Evolutionary conservation across 2,888 invertebrate species (phyloP).

Genomic region (Tholera decimalis): DNA sequence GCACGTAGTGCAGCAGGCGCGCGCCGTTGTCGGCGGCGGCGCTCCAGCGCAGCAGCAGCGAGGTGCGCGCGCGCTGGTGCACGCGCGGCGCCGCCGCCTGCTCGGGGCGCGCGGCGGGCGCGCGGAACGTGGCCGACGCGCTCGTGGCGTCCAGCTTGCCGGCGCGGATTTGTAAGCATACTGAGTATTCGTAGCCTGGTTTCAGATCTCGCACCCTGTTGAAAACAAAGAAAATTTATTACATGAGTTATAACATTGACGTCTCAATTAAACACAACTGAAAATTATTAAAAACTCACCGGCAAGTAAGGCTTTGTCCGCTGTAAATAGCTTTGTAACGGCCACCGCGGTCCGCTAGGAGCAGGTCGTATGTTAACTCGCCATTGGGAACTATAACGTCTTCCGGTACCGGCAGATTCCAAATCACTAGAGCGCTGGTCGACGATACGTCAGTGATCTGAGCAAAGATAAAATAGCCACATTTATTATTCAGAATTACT

Average conservation of each 20-base stretch:
- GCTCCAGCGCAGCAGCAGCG: conserved; percentile 94
- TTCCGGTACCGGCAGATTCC: conserved; percentile 93
- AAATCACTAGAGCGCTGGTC: conserved; percentile 96
- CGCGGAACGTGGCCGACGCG: conserved; percentile 95
- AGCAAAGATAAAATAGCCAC: not conserved
- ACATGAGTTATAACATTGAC: not conserved
- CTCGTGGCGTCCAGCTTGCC: conserved; percentile 95
- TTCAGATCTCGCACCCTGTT: conserved; percentile 94
- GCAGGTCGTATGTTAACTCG: conserved; percentile 95
- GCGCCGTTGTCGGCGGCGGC: conserved; percentile 95
- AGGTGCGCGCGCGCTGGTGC: conserved; percentile 93
- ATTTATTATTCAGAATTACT: conserved; percentile 5
- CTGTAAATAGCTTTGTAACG: conserved; percentile 96
- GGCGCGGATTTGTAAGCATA: conserved; percentile 95
- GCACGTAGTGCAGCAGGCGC: conserved; percentile 94
- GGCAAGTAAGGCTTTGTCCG: conserved; percentile 94
- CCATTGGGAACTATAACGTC: conserved; percentile 85
- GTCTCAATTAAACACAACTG: not conserved
- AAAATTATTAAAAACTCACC: conserved; percentile 77
- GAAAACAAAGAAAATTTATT: conserved; percentile 5
- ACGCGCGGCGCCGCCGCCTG: conserved; percentile 94
- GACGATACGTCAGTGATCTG: conserved; percentile 96
- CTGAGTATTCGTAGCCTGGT: conserved; percentile 97
- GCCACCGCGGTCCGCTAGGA: conserved; percentile 96
- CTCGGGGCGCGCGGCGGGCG: conserved; percentile 96